phyloP scores from a whole-genome alignment of 2,113 vertebrate genomes.

The Vulpes vulpes region DNA sequence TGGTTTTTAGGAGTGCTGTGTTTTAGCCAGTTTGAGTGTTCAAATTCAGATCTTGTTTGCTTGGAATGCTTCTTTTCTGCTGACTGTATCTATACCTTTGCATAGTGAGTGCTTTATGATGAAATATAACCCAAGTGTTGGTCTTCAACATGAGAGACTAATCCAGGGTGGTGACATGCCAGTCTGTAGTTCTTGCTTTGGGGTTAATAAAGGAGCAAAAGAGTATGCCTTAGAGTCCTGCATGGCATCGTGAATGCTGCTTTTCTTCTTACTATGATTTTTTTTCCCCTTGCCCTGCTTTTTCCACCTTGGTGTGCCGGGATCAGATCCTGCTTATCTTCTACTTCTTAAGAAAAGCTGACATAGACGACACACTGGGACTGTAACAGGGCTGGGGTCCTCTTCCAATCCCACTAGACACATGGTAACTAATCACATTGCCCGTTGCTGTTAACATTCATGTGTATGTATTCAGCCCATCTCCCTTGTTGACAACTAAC shows the following conservation, averaged over 20 bases:
- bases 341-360: conserved; percentile 88
- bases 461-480: conserved; percentile 62
- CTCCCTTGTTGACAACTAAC: conserved; percentile 80
- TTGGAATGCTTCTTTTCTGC: conserved; percentile 53
- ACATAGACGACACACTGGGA: conserved; percentile 87
- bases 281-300: conserved; percentile 74
- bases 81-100: neutral
- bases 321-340: conserved; percentile 86
- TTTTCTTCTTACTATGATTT: conserved; percentile 83
- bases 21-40: neutral
- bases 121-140: neutral
- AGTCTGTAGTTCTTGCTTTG: neutral
- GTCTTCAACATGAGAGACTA: neutral
- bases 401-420: conserved; percentile 87
- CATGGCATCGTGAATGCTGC: conserved; percentile 79
- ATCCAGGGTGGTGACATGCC: neutral
- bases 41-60: neutral
- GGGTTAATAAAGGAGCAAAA: conserved; percentile 61
- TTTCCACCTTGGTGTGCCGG: conserved; percentile 84
- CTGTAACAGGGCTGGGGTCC: conserved; percentile 86
- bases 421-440: conserved; percentile 90
- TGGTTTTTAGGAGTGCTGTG: neutral
- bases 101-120: conserved; percentile 55
- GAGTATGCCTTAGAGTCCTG: conserved; percentile 71
- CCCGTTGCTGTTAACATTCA: conserved; percentile 73